These are phyloP conservation scores for Knipowitschia caucasica DNA, from an alignment of 2,797 vertebrate species.

Conservation along the genomic window DNA sequence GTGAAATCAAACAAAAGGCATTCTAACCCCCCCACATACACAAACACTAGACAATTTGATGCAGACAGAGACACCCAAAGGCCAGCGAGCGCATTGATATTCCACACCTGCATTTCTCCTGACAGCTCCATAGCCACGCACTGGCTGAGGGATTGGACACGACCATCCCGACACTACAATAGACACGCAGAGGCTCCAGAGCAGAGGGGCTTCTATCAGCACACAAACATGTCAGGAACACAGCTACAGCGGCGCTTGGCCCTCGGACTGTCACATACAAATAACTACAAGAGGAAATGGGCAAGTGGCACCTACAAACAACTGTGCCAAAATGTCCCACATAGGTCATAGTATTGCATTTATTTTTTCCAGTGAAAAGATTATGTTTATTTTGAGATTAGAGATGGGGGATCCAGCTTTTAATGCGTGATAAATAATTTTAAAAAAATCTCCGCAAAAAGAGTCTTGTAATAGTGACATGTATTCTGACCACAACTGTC, in stretches of 20 bases:
- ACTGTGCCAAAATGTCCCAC: not conserved
- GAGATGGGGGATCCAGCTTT: no score
- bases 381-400: no score
- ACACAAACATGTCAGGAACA: constrained; percentile 28
- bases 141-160: constrained; percentile 65
- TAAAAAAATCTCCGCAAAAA: no score
- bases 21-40: constrained; percentile 10
- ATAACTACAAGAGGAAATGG: not conserved
- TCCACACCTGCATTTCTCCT: constrained; percentile 62
- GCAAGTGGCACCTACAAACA: not conserved
- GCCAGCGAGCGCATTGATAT: constrained; percentile 63
- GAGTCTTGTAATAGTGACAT: no score
- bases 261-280: constrained; percentile 18
- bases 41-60: constrained; percentile 30
- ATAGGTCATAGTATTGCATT: no score
- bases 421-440: no score
- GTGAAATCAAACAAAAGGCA: constrained; percentile 17
- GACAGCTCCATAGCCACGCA: constrained; percentile 65
- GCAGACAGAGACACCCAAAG: constrained; percentile 44
- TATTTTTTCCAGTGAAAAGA: no score
- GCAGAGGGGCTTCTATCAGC: constrained; percentile 57
- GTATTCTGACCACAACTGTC: no score
- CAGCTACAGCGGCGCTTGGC: constrained; percentile 6
- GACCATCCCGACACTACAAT: constrained; percentile 59
- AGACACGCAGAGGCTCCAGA: constrained; percentile 48